Conservation (phyloP, 2,113 vertebrate genomes). For the Narcine bancroftii region DNA sequence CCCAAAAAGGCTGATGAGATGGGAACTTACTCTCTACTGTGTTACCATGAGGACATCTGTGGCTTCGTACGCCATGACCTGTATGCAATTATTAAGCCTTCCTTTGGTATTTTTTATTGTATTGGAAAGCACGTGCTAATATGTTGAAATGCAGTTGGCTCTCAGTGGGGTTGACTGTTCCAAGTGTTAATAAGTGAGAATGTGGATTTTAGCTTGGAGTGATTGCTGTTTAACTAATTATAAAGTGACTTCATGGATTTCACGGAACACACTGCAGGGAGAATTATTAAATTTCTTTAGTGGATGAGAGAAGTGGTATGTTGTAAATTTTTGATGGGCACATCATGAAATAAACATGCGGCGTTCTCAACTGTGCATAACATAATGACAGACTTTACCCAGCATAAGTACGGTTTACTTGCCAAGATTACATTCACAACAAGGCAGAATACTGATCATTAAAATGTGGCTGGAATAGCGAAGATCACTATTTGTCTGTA, state of each 20-base stretch:
- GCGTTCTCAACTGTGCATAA: not conserved
- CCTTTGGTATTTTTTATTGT: not conserved
- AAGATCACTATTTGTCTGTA: not conserved
- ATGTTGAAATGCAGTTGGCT: not conserved
- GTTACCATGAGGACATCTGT: not conserved
- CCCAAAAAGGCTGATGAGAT: not conserved
- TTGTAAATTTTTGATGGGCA: not conserved
- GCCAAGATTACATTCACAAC: not conserved
- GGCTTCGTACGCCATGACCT: not conserved
- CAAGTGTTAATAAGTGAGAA: slow-evolving; percentile 6
- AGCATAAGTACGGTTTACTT: not conserved
- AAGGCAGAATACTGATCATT: not conserved
- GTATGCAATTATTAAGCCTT: not conserved
- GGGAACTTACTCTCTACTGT: not conserved
- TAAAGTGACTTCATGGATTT: not conserved
- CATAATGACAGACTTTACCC: not conserved
- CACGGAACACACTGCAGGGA: slow-evolving; percentile 14
- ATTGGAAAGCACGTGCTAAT: not conserved
- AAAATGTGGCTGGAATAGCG: not conserved
- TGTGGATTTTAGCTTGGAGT: slow-evolving; percentile 2
- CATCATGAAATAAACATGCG: slow-evolving; percentile 3
- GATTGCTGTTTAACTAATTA: slow-evolving; percentile 17
- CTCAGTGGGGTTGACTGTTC: not conserved
- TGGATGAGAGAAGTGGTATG: not conserved
- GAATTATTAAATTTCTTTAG: slow-evolving; percentile 16